A percentile compares a stretch with the other conserved stretches of the same genome.
Evolutionary conservation across 2,113 vertebrate genomes (phyloP).

Genomic region (Mixornis gularis): DNA sequence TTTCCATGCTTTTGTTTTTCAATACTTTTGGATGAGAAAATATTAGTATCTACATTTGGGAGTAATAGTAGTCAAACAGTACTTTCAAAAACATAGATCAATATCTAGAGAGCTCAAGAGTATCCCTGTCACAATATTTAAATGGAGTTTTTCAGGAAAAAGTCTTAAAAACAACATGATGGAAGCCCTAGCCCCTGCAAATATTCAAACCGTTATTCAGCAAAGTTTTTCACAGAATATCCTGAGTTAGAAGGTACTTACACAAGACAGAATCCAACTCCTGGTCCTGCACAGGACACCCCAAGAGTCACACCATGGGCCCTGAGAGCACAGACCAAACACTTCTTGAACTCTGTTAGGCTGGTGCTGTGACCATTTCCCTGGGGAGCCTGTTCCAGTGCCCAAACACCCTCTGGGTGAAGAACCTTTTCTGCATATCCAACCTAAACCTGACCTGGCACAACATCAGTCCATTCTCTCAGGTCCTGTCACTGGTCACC

Average conservation of each 20-base stretch:
- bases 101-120: neutral
- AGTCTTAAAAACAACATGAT: neutral
- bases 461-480: fast-evolving
- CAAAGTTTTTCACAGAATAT: neutral
- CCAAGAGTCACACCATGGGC: neutral
- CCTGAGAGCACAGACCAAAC: neutral
- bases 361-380: neutral
- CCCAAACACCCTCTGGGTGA: neutral
- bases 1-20: neutral
- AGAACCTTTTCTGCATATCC: neutral
- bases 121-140: neutral
- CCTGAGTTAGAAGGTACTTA: neutral
- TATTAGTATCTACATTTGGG: neutral
- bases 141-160: neutral
- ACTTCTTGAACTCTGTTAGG: neutral
- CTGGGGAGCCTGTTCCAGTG: neutral
- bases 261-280: neutral
- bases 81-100: neutral
- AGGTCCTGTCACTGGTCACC: fast-evolving
- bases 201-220: neutral
- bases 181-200: neutral
- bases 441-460: fast-evolving
- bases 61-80: neutral
- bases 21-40: neutral
- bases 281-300: neutral